Percentiles rank a stretch among this genome's conserved stretches.
phyloP scores from a whole-genome alignment of 2,888 invertebrate species.

The Leuctra nigra region DNA sequence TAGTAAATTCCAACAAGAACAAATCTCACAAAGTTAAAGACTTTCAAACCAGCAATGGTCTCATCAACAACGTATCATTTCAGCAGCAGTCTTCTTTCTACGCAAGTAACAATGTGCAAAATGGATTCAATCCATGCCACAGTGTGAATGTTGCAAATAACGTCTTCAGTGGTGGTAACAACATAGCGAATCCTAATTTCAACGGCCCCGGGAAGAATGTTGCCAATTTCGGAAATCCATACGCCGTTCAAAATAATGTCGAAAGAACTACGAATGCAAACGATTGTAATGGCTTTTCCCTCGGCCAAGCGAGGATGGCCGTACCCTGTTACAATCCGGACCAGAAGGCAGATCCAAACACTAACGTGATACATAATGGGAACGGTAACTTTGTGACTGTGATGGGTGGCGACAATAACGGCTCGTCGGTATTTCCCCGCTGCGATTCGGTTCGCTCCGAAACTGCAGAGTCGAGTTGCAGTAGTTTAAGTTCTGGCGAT shows the following conservation, averaged over 20 bases:
- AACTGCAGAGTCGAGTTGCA: slow-evolving; percentile 50
- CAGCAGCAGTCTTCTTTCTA: slow-evolving; percentile 25
- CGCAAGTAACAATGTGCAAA: slow-evolving; percentile 20
- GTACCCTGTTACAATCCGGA: slow-evolving; percentile 24
- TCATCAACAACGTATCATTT: slow-evolving; percentile 21
- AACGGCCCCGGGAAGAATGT: slow-evolving; percentile 21
- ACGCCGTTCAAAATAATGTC: slow-evolving; percentile 16
- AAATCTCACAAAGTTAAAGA: slow-evolving; percentile 25
- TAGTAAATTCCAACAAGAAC: slow-evolving; percentile 21
- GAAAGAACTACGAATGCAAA: slow-evolving; percentile 22
- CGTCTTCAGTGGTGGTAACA: slow-evolving; percentile 20
- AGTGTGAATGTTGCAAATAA: slow-evolving; percentile 24
- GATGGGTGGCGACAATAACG: slow-evolving; percentile 25
- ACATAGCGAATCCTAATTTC: slow-evolving; percentile 22
- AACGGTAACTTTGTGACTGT: slow-evolving; percentile 26
- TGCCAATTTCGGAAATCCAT: slow-evolving; percentile 19
- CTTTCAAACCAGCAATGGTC: slow-evolving; percentile 22
- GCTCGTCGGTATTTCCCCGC: slow-evolving; percentile 35
- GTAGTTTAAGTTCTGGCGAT: slow-evolving; percentile 32
- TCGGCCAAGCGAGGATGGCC: slow-evolving; percentile 20
- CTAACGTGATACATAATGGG: slow-evolving; percentile 19
- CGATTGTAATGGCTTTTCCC: slow-evolving; percentile 24
- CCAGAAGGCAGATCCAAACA: slow-evolving; percentile 21
- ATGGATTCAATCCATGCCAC: slow-evolving; percentile 25
- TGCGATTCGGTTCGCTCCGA: slow-evolving; percentile 54